Base-by-base conservation (phyloP, 2,113 vertebrate genomes). In the Leuciscus idus region DNA sequence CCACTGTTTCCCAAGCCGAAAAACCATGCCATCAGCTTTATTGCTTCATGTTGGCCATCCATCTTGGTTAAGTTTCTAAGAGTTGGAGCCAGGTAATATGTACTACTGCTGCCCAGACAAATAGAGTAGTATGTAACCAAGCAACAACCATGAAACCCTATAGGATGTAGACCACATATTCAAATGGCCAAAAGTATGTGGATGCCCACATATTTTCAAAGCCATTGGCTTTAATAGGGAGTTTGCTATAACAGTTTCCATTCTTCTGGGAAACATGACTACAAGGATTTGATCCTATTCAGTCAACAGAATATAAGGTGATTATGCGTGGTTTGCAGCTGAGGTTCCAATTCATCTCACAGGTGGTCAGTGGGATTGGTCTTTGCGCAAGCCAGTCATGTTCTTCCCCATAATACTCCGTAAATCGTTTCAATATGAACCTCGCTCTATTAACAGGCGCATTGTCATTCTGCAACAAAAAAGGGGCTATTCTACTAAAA, bases 61-160 rank as follows among this genome's bases (percentile, higher is more conserved):
- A 77, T 77, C 75, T 77, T 77, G 26, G 26, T 77, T 77, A 52
- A 6, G n/a, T 21, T 52, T 77, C 50, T 77, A 77, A 52, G 48
- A 77, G 75, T 21, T 30, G 1, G 72, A 15, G 43, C 72, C 72
- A 75, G 72, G 72, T 75, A 28, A 48, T 48, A 48, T 48, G 72
- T 15, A 26, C 72, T 48, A 26, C 48, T 33, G 28, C 46, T 55
- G 46, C 28, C 50, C 50, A 52, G 75, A 77, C 75, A 77, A 77
- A 77, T 23, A 43, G 21, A n/a, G 36, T 72, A n/a, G 68, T 43
- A 43, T 72, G 21, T 43, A 36, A 72, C 68, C 48, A 77, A 77
- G 46, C 43, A 77, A 55, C 26, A 75, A 75, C n/a, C n/a, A 75
- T 28, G 23, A 75, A 75, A 48, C 43, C 6, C 43, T 50, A 75